Evolutionary conservation across 2,113 vertebrate species (phyloP), one percentile per base, ranked within the genome.

Genomic region (Nematolebias whitei): DNA sequence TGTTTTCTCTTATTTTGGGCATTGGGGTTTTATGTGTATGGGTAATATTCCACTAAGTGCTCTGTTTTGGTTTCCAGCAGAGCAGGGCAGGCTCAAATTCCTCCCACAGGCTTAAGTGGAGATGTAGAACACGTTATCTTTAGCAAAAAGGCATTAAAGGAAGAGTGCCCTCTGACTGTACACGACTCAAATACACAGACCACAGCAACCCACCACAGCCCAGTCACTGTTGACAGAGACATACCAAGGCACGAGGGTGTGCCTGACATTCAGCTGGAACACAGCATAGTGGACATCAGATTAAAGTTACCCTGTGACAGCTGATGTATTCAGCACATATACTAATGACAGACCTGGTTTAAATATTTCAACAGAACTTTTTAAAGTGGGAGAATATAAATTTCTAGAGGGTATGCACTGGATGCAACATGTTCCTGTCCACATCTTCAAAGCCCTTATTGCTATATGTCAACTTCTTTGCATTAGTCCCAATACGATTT

Each of bases 41-140:
- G 44, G 44, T 63, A 78, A 77, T 71, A 63, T 67, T 76, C 59
- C 76, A 26, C 59, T 68, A 67, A 76, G 68, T 70, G 65, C 59
- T 60, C 23, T 63, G 70, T 82, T 84, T 78, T 81, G 73, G 68
- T 85, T 86, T 71, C 81, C 63, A 79, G 32, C 68, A 18, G 50
- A 78, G 64, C 57, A 78, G 62, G 55, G 58, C 19, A 40, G 66
- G 61, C 68, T 82, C 71, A 71, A 35, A 82, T 89, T 84, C 78
- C 76, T 77, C 60, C 66, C 60, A 40, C 57, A 68, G 61, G 79
- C 52, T 79, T 58, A 47, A 80, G 60, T 58, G 26, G 61, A 72
- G 77, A 74, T 71, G 65, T 69, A 49, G 63, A 68, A 62, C 72
- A 72, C 26, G 50, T 84, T 88, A 87, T 92, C 81, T 84, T 85